Conservation (phyloP, 2,113 vertebrate genomes). For the Tetrax tetrax region DNA sequence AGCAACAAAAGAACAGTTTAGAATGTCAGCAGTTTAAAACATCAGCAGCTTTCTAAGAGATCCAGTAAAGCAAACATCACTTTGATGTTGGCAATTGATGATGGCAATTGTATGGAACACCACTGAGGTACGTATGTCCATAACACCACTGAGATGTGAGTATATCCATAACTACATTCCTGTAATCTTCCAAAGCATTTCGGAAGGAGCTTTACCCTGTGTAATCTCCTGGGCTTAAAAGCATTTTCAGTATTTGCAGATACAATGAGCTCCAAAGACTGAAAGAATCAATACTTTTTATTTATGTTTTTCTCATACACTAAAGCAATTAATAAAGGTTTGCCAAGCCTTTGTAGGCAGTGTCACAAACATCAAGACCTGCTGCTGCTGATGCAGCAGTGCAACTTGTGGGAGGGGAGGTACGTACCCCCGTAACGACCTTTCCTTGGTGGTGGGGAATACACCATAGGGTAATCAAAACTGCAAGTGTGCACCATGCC, state of each 20-base stretch:
- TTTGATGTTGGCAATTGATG: not conserved
- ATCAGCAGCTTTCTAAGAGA: not conserved
- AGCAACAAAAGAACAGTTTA: not conserved
- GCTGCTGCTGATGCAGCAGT: not conserved
- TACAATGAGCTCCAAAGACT: not conserved
- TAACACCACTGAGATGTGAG: not conserved
- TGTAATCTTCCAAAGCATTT: not conserved
- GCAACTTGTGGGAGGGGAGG: not conserved
- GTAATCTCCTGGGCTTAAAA: not conserved
- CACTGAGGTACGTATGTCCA: not conserved
- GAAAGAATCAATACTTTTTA: not conserved
- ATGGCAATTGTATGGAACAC: not conserved
- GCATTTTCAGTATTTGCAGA: not conserved
- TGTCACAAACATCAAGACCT: not conserved
- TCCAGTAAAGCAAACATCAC: not conserved
- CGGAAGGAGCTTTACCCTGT: not conserved
- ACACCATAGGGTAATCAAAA: not conserved
- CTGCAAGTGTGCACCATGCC: fast-evolving
- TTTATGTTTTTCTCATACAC: not conserved
- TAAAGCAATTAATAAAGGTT: constrained; percentile 2
- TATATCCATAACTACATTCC: not conserved
- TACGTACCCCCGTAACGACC: not conserved
- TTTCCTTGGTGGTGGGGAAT: not conserved
- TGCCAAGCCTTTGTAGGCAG: not conserved
- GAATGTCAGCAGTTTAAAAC: not conserved